A percentile compares a stretch with the other conserved stretches of the same genome.
Evolutionary conservation across 2,888 invertebrate genomes (phyloP).

Genomic region (Cactoblastis cactorum): DNA sequence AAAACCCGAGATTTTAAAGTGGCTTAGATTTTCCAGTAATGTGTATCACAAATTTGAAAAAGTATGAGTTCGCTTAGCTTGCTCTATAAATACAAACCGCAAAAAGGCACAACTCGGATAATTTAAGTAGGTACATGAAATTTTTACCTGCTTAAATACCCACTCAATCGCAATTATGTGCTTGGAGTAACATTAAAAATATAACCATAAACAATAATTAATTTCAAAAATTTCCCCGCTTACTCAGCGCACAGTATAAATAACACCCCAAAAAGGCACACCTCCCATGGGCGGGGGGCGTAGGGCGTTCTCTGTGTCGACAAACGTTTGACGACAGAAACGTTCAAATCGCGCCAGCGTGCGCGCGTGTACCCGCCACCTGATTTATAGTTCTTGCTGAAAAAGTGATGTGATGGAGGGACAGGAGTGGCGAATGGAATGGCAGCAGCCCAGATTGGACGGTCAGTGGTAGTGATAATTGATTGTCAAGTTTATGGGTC

Average conservation of each 20-base stretch:
- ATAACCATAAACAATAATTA: too few species aligned
- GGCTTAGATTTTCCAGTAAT: too few species aligned
- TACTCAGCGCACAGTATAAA: conserved; percentile 43
- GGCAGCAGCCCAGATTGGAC: conserved; percentile 68
- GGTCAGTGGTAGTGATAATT: conserved; percentile 59
- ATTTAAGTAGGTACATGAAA: too few species aligned
- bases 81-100: too few species aligned
- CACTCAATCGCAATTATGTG: too few species aligned
- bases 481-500: conserved; percentile 16
- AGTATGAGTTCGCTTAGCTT: too few species aligned
- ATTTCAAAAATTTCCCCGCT: neutral
- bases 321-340: conserved; percentile 87
- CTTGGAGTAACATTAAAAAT: too few species aligned
- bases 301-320: conserved; percentile 44
- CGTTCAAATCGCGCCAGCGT: conserved; percentile 73
- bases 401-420: conserved; percentile 75
- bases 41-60: too few species aligned
- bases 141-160: too few species aligned
- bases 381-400: conserved; percentile 77
- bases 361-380: conserved; percentile 64
- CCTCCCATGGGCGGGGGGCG: conserved; percentile 58
- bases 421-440: conserved; percentile 73
- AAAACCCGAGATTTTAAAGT: too few species aligned
- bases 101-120: too few species aligned
- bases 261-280: conserved; percentile 30